Conservation (phyloP, 2,113 vertebrate species). For the Zonotrichia leucophrys region DNA sequence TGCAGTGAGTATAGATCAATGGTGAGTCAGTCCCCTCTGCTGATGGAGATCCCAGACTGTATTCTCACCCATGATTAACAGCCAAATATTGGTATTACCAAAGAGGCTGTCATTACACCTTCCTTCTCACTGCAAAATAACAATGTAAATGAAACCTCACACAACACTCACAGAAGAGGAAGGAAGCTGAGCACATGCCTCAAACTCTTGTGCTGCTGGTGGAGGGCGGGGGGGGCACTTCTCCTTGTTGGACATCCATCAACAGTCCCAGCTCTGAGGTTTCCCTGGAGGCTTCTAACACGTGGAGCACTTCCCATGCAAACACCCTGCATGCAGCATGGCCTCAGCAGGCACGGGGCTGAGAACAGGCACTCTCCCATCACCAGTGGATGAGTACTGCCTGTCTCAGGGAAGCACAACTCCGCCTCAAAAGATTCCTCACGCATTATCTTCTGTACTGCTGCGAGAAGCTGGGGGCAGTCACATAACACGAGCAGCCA, state of each 20-base stretch:
- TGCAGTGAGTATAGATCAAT: not conserved
- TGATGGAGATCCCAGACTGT: constrained; percentile 25
- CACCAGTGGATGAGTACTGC: accelerated
- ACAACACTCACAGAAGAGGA: not conserved
- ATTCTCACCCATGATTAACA: not conserved
- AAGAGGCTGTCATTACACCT: not conserved
- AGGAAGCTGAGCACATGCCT: constrained; percentile 38
- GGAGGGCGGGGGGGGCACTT: not conserved
- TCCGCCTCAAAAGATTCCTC: not conserved
- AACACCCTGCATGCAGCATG: not conserved
- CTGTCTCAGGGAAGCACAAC: not conserved
- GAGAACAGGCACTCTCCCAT: not conserved
- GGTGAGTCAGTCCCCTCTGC: not conserved
- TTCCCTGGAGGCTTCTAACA: not conserved
- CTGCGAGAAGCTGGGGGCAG: not conserved
- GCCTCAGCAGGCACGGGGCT: not conserved
- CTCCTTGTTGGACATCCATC: not conserved
- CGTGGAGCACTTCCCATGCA: not conserved
- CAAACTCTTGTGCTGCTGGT: not conserved
- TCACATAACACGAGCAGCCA: not conserved
- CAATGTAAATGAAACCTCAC: not conserved
- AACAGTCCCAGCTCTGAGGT: not conserved
- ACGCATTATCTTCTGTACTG: not conserved
- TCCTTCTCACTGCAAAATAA: constrained; percentile 9
- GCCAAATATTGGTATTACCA: not conserved